phyloP scores from a whole-genome alignment of 2,888 invertebrate genomes.

The Hartigia nigra region DNA sequence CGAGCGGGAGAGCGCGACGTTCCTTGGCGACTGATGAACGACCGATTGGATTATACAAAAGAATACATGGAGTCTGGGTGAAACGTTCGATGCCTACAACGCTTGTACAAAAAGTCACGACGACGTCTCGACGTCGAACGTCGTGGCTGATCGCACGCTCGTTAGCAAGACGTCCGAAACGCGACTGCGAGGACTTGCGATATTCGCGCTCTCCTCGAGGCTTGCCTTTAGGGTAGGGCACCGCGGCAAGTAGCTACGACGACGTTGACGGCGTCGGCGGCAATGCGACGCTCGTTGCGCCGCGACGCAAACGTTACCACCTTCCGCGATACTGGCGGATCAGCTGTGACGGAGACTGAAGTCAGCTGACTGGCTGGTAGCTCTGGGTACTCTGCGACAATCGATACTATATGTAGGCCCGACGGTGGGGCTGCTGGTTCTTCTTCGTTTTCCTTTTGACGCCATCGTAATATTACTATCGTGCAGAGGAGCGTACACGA shows the following conservation, averaged over 20 bases:
- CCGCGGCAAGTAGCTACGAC: conserved; percentile 12
- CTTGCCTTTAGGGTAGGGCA: conserved; percentile 22
- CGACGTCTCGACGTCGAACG: not conserved
- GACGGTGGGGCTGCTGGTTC: not conserved
- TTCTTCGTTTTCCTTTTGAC: not conserved
- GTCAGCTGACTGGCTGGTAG: conserved; percentile 56
- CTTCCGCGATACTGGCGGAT: conserved; percentile 35
- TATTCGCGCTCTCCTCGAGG: conserved; percentile 26
- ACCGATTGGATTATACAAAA: not conserved
- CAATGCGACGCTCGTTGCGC: conserved; percentile 57
- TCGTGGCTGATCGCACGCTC: conserved; percentile 20
- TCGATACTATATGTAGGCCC: conserved; percentile 49
- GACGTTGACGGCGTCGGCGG: conserved; percentile 32
- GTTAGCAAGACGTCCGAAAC: conserved; percentile 31
- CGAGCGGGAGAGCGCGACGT: not conserved
- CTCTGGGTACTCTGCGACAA: conserved; percentile 54
- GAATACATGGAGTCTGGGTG: not conserved
- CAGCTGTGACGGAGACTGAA: conserved; percentile 55
- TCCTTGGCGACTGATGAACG: not conserved
- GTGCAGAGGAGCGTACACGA: not conserved
- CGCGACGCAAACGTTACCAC: conserved; percentile 35
- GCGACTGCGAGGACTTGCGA: conserved; percentile 26
- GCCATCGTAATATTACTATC: not conserved
- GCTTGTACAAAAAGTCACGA: not conserved
- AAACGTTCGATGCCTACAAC: not conserved